Percentiles rank a stretch among this genome's conserved stretches.
Conservation (phyloP, 2,113 vertebrate genomes). For the Dryoscopus gambensis region DNA sequence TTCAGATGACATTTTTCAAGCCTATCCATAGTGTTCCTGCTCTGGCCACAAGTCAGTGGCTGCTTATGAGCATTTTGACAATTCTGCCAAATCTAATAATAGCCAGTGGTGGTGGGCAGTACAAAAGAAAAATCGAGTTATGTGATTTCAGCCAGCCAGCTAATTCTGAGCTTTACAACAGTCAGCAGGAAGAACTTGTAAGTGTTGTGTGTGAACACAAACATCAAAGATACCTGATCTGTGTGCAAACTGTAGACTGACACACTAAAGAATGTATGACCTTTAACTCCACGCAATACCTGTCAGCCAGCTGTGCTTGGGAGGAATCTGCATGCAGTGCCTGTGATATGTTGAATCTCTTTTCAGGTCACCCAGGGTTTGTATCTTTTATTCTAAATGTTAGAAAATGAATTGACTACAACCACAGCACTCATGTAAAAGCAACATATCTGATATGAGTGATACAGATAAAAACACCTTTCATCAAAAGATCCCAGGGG, state of each 20-base stretch:
- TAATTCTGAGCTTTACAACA: background rate
- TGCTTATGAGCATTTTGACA: background rate
- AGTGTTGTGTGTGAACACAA: background rate
- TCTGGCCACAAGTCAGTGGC: background rate
- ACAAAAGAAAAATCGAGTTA: background rate
- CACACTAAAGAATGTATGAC: background rate
- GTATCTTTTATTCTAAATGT: background rate
- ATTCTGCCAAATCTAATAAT: background rate
- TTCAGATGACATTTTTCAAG: background rate
- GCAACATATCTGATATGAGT: background rate
- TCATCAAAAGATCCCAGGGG: background rate
- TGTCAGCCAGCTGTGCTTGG: background rate
- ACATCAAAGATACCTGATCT: background rate
- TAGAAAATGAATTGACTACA: slow-evolving; percentile 21
- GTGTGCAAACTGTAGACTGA: background rate
- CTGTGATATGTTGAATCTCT: background rate
- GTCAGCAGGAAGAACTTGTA: background rate
- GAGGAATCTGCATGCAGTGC: background rate
- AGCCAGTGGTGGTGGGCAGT: background rate
- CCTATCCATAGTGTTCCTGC: background rate
- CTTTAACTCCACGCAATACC: background rate
- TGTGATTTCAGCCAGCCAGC: background rate
- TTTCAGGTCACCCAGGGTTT: background rate
- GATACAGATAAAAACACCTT: slow-evolving; percentile 10
- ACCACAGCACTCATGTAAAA: background rate